phyloP scores from a whole-genome alignment of 2,113 vertebrate species.

The Procapra przewalskii region DNA sequence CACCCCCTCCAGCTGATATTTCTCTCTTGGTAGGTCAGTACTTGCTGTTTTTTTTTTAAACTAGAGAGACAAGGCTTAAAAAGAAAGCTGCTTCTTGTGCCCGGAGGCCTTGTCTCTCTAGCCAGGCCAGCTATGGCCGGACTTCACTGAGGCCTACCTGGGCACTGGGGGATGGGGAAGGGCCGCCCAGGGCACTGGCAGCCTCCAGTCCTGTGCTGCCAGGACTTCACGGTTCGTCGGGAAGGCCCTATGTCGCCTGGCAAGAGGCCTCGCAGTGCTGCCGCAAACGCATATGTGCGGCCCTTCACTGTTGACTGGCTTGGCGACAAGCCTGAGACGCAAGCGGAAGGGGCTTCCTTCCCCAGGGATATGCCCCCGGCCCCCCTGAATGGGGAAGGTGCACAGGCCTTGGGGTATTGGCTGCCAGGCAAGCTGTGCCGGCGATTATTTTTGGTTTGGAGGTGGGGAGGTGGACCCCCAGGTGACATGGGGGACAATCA shows the following conservation, averaged over 20 bases:
- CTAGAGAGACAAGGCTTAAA: neutral
- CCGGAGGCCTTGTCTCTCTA: neutral
- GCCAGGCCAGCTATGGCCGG: neutral
- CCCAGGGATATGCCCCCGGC: neutral
- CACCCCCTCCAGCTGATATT: neutral
- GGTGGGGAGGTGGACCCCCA: neutral
- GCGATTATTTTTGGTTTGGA: neutral
- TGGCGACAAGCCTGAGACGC: neutral
- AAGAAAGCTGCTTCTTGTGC: neutral
- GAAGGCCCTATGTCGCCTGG: neutral
- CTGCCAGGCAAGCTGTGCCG: neutral
- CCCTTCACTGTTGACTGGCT: neutral
- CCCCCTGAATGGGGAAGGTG: neutral
- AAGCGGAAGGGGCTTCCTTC: neutral
- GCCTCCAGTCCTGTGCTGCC: neutral
- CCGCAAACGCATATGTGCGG: accelerated
- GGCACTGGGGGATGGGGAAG: neutral
- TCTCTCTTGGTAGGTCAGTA: neutral
- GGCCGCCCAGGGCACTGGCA: neutral
- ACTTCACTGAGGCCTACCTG: neutral
- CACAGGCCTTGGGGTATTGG: neutral
- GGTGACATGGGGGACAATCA: neutral
- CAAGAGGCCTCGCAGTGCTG: neutral
- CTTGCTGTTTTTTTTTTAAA: neutral
- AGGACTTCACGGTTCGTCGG: neutral